These are phyloP conservation scores for Rutpela maculata DNA, from an alignment of 2,888 invertebrate species.

Conservation along the genomic window DNA sequence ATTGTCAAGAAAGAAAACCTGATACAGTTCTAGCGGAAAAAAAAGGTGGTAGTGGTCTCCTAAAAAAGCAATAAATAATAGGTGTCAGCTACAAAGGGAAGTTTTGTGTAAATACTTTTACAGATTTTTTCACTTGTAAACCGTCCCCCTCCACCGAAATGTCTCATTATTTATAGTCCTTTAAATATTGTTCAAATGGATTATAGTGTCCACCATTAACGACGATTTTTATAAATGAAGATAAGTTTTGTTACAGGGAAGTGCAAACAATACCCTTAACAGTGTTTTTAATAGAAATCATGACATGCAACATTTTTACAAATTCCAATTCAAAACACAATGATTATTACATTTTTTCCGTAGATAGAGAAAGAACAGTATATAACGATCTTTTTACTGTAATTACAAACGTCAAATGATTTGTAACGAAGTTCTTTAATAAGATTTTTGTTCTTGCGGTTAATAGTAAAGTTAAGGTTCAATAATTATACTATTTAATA, in stretches of 20 bases:
- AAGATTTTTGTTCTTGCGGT: constrained; percentile 1
- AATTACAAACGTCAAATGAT: background rate
- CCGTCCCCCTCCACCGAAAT: too few relatives aligned
- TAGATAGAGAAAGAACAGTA: background rate
- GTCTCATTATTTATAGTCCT: too few relatives aligned
- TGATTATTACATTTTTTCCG: background rate
- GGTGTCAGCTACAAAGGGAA: too few relatives aligned
- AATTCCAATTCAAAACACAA: background rate
- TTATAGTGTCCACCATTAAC: too few relatives aligned
- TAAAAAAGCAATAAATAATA: too few relatives aligned
- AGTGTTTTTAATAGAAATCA: background rate
- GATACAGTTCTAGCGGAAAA: too few relatives aligned
- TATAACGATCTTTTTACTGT: background rate
- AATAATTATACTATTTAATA: constrained; percentile 14
- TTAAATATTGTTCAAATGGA: too few relatives aligned
- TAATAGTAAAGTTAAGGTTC: constrained; percentile 22
- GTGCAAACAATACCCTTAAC: background rate
- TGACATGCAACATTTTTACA: background rate
- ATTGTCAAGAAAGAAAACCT: too few relatives aligned
- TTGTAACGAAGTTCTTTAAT: background rate
- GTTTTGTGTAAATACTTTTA: too few relatives aligned
- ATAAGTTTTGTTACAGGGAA: background rate
- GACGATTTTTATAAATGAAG: background rate
- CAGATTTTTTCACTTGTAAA: too few relatives aligned
- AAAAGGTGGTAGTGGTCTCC: too few relatives aligned